Base-by-base conservation (phyloP, 2,797 vertebrate species). In the Notamacropus eugenii region DNA sequence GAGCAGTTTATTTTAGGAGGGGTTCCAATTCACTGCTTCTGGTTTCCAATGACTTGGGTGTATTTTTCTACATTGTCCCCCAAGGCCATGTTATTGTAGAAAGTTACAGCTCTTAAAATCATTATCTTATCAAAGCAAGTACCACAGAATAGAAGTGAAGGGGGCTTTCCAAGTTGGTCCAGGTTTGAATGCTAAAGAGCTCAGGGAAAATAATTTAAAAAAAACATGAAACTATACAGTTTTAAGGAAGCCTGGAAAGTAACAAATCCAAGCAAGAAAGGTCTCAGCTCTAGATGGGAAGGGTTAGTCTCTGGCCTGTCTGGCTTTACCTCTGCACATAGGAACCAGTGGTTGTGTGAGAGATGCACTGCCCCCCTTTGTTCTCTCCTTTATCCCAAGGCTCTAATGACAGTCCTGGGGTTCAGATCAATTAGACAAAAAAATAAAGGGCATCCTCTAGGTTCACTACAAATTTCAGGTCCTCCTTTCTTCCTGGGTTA, bases 31-130 rank as follows among this genome's bases (percentile, higher is more conserved):
- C 94, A 93, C 91, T 92, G 96, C 92, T 95, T 90, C 46, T 92
- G 92, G 95, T 93, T 97, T 97, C 94, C 95, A 93, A 90, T 90
- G 74, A 94, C 97, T 97, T 96, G 96, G 96, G 93, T 96, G 55
- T 16, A 13, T 90, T 90, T 93, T 94, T 56, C 14, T 74, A n/a
- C 94, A 56, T 62, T 94, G 90, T 93, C 58, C 56, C 93, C 59
- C 54, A 93, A 92, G 93, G 93, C 87, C 97, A 93, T 62, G 59
- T 93, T 91, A 95, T 95, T 96, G 92, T 95, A 94, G 95, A 98
- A 98, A 97, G 95, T 52, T 55, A 11, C 56, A 94, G 52, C 62
- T 93, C 90, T 96, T 97, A 97, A 96, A 93, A 91, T 28, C 2
- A 1, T 54, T 92, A 52, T 87, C 57, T 94, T 96, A 52, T 24